These are phyloP conservation scores for Strix uralensis DNA, from an alignment of 2,113 vertebrate species.

Conservation along the genomic window DNA sequence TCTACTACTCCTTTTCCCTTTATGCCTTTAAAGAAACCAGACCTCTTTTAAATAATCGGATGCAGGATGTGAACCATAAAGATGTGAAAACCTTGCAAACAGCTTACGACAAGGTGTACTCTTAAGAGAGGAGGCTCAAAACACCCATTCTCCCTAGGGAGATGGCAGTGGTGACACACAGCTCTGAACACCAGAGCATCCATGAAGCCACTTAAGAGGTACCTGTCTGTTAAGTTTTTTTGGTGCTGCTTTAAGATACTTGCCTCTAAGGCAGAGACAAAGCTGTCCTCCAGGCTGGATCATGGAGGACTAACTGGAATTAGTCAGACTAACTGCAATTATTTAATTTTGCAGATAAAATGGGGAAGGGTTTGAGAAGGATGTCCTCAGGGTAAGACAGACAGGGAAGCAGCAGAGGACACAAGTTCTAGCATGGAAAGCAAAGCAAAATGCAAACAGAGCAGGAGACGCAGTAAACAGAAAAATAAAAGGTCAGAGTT, in stretches of 20 bases:
- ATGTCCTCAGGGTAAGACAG: background rate
- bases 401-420: background rate
- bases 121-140: background rate
- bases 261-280: background rate
- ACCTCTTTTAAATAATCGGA: background rate
- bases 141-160: background rate
- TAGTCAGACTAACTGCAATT: background rate
- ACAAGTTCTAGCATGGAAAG: background rate
- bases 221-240: background rate
- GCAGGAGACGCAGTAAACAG: background rate
- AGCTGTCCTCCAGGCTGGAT: background rate
- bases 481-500: background rate
- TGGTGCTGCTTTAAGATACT: background rate
- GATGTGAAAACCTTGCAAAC: background rate
- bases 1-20: background rate
- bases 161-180: background rate
- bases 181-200: background rate
- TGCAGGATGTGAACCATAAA: background rate
- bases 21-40: background rate
- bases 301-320: background rate
- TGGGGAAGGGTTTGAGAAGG: background rate
- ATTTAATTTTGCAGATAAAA: background rate
- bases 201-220: rapidly evolving
- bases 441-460: background rate
- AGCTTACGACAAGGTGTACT: rapidly evolving